phyloP scores from a whole-genome alignment of 2,113 vertebrate species.

The Anoura caudifer region DNA sequence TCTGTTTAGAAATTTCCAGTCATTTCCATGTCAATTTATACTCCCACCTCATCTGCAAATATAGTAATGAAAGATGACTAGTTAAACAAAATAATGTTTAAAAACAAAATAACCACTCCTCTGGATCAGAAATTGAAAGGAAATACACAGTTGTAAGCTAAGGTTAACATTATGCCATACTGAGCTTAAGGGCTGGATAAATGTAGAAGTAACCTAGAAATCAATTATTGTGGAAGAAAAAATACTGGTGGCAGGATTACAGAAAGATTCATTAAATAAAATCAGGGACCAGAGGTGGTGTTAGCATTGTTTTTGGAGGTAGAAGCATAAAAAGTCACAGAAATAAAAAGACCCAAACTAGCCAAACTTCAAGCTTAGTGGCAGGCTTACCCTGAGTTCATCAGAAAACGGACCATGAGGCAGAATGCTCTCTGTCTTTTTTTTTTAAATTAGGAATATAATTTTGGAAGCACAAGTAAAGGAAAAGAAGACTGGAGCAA shows the following conservation, averaged over 20 bases:
- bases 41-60: background rate
- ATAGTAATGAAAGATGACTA: background rate
- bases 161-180: background rate
- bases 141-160: background rate
- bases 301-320: background rate
- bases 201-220: background rate
- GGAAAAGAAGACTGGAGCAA: background rate
- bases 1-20: background rate
- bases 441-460: background rate
- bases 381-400: background rate
- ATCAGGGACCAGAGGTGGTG: background rate
- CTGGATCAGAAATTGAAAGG: background rate
- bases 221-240: background rate
- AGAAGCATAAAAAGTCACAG: background rate
- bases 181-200: background rate
- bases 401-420: background rate
- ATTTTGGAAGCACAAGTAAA: background rate
- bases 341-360: background rate
- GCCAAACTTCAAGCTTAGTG: background rate
- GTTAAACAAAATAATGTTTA: background rate
- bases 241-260: background rate
- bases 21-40: background rate
- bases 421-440: background rate
- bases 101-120: background rate
- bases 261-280: background rate